Percentiles rank a stretch among this genome's conserved stretches.
Evolutionary conservation across 2,113 vertebrate species (phyloP).

Genomic region (Ctenodactylus gundi): DNA sequence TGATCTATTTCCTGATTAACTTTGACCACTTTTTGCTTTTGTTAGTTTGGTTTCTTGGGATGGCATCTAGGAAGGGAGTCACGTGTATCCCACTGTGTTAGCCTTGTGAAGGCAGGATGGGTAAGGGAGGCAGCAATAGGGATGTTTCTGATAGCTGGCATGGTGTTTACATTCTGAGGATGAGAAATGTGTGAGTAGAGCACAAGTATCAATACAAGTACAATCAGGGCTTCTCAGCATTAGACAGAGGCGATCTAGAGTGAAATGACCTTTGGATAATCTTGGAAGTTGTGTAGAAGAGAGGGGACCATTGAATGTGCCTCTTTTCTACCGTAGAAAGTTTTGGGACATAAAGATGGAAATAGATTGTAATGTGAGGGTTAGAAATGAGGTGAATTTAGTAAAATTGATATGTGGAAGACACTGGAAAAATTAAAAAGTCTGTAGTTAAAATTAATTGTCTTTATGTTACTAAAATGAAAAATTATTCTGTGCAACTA

Average conservation of each 20-base stretch:
- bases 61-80: background rate
- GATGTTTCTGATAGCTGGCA: background rate
- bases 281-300: background rate
- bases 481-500: background rate
- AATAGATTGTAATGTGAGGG: background rate
- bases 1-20: background rate
- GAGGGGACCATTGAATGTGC: background rate
- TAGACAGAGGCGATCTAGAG: background rate
- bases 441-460: background rate
- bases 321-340: background rate
- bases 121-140: background rate
- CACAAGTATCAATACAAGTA: background rate
- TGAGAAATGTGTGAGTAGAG: background rate
- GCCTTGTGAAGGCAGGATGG: background rate
- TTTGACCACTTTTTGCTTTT: conserved; percentile 3
- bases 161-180: conserved; percentile 11
- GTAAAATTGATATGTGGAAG: background rate
- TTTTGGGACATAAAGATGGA: background rate
- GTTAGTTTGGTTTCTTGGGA: conserved; percentile 26
- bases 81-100: background rate
- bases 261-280: background rate
- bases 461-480: background rate
- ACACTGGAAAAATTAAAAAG: background rate
- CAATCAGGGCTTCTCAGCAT: background rate
- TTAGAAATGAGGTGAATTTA: conserved; percentile 26